A percentile compares a stretch with the other conserved stretches of the same genome.
These are phyloP conservation scores for Diarsia rubi DNA, from an alignment of 2,888 invertebrate genomes.

Conservation along the genomic window DNA sequence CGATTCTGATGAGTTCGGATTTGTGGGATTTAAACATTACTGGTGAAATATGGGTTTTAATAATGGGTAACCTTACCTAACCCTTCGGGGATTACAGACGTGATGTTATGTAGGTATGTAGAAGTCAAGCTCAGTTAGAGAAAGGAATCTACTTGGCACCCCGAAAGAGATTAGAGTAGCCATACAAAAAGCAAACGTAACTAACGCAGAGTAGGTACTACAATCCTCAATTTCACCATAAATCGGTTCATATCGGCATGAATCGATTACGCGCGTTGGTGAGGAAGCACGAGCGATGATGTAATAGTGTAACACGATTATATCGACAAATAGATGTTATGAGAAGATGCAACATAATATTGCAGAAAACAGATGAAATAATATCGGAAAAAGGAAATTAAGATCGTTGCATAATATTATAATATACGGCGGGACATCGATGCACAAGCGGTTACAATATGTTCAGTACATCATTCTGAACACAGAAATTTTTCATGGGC, in stretches of 20 bases:
- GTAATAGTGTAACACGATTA: conserved; percentile 33
- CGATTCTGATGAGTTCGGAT: too few relatives aligned
- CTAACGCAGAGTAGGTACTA: conserved; percentile 13
- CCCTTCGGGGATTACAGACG: too few relatives aligned
- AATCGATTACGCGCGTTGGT: conserved; percentile 61
- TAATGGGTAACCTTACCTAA: too few relatives aligned
- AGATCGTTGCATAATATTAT: not conserved
- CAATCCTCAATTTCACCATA: conserved; percentile 44
- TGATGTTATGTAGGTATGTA: too few relatives aligned
- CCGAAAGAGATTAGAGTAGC: not conserved
- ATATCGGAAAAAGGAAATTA: not conserved
- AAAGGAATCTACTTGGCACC: not conserved
- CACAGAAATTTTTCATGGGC: not conserved
- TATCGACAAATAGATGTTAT: conserved; percentile 10
- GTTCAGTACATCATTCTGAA: not conserved
- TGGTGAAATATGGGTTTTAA: too few relatives aligned
- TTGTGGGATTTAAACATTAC: too few relatives aligned
- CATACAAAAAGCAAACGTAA: conserved; percentile 14
- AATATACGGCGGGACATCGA: not conserved
- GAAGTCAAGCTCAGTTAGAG: not conserved
- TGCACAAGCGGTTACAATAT: not conserved
- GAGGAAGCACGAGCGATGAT: conserved; percentile 49
- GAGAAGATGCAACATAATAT: not conserved
- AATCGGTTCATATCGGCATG: conserved; percentile 46
- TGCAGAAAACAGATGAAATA: not conserved